Percentiles rank a stretch among this genome's conserved stretches.
Evolutionary conservation across 2,113 vertebrate genomes (phyloP).

Genomic region (Lepisosteus osseus): DNA sequence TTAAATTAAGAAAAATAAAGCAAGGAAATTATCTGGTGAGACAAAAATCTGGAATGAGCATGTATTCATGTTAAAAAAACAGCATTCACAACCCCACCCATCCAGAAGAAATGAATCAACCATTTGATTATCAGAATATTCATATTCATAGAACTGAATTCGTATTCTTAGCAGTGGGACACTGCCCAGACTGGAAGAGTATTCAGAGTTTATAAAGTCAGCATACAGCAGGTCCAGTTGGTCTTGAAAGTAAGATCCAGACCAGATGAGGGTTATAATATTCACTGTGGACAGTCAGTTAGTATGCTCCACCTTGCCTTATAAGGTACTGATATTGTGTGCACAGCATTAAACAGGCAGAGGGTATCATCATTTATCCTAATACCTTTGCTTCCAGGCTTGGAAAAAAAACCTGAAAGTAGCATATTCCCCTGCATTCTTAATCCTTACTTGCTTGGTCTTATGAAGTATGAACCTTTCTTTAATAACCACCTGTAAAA

Average conservation of each 20-base stretch:
- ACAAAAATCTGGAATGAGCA: too few species aligned
- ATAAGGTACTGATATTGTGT: conserved; percentile 51
- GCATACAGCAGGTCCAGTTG: conserved; percentile 14
- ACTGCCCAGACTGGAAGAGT: too few species aligned
- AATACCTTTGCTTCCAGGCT: background rate
- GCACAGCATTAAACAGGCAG: conserved; percentile 24
- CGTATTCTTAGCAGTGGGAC: too few species aligned
- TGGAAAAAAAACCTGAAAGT: background rate
- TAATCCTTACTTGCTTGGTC: background rate
- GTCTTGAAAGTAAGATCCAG: conserved; percentile 56
- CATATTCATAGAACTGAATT: too few species aligned
- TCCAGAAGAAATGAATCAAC: too few species aligned
- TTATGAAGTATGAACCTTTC: conserved; percentile 11
- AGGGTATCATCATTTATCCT: background rate
- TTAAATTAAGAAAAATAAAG: too few species aligned
- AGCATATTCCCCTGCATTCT: background rate
- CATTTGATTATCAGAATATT: too few species aligned
- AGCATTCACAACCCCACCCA: too few species aligned
- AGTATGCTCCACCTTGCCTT: conserved; percentile 48
- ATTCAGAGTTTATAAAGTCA: too few species aligned
- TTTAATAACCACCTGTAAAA: conserved; percentile 50
- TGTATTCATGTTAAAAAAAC: too few species aligned
- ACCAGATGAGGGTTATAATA: conserved; percentile 53
- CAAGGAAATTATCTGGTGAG: too few species aligned
- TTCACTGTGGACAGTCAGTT: conserved; percentile 34